Conservation (phyloP, 2,797 vertebrate genomes). For the Enteromius viviparus region DNA sequence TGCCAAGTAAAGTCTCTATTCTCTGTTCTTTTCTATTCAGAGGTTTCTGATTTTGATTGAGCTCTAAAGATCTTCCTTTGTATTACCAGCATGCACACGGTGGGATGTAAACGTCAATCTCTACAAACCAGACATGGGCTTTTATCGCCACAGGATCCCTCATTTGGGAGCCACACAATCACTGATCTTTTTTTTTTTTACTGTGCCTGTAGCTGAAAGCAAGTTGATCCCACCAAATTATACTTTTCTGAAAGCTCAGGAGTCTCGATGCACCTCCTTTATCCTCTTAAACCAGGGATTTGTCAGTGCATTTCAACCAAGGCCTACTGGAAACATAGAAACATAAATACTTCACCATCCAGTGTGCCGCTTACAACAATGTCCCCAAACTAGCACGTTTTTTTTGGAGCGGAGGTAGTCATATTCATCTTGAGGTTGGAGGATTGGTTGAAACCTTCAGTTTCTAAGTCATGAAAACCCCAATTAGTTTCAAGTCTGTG, state of each 20-base stretch:
- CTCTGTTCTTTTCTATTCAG: background rate
- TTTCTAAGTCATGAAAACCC: conserved; percentile 46
- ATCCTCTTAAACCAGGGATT: conserved; percentile 10
- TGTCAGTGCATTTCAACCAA: background rate
- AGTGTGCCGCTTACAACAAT: background rate
- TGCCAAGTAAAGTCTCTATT: background rate
- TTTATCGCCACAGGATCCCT: conserved; percentile 45
- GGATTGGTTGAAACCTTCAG: conserved; percentile 41
- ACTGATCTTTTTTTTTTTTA: background rate
- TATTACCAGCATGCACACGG: conserved; percentile 2
- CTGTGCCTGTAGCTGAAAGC: background rate
- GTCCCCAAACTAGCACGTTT: background rate
- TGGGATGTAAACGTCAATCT: background rate
- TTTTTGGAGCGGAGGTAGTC: background rate
- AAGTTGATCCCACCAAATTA: conserved; percentile 23
- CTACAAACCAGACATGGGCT: conserved; percentile 23
- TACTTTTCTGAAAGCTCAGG: background rate
- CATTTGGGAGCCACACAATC: background rate
- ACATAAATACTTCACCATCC: background rate
- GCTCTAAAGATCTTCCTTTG: conserved; percentile 16
- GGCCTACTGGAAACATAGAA: background rate
- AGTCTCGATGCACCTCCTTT: background rate
- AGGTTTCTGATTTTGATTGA: conserved; percentile 14
- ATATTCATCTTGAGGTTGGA: background rate
- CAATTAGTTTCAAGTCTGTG: conserved; percentile 57